Conservation (phyloP, 2,113 vertebrate species). For the Oriolus oriolus region DNA sequence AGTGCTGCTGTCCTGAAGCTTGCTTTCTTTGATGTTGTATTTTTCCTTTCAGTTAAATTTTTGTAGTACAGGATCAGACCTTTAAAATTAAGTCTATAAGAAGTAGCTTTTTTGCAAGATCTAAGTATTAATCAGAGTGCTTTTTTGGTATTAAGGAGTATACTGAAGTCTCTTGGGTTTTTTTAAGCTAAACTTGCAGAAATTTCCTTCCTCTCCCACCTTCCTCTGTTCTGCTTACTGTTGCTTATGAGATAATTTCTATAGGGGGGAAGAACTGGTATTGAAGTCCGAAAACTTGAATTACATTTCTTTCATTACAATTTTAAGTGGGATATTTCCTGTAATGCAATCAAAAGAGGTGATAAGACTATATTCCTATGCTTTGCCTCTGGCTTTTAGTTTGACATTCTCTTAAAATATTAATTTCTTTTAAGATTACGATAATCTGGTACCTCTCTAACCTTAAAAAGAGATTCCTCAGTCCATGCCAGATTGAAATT, state of each 20-base stretch:
- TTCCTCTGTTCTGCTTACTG: background rate
- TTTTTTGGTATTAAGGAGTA: background rate
- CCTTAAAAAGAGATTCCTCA: background rate
- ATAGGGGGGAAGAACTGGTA: background rate
- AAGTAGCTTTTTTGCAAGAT: background rate
- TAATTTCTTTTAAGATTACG: background rate
- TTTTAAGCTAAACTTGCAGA: background rate
- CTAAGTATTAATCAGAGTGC: background rate
- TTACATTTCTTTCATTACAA: background rate
- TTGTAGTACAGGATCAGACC: background rate
- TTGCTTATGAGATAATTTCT: background rate
- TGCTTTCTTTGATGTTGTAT: background rate
- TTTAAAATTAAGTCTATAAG: background rate
- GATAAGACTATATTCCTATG: background rate
- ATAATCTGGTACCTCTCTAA: background rate
- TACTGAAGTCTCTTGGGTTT: background rate
- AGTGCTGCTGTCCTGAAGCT: background rate
- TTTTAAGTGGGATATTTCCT: background rate
- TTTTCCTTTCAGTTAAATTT: background rate
- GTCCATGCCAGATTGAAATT: background rate
- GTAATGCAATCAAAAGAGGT: background rate
- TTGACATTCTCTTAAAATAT: background rate
- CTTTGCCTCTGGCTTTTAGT: background rate
- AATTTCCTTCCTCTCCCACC: background rate
- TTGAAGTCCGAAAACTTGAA: background rate